Conservation (phyloP, 2,113 vertebrate genomes). For the Leptobrachium leishanense region DNA sequence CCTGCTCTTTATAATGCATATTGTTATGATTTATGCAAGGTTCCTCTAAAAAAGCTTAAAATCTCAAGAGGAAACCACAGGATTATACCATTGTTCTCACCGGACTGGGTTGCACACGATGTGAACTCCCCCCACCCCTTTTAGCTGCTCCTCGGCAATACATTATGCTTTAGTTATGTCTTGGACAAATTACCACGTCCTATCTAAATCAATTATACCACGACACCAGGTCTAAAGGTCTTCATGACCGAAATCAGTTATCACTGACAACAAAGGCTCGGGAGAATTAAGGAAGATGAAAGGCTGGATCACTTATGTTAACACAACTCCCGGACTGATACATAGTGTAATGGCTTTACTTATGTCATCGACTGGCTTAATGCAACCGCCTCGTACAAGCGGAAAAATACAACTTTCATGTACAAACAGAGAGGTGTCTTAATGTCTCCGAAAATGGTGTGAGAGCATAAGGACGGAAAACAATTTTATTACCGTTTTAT, state of each 20-base stretch:
- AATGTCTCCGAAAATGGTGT: background rate
- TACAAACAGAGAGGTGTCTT: background rate
- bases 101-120: too few relatives aligned
- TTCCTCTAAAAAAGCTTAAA: too few relatives aligned
- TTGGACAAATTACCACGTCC: constrained; percentile 3
- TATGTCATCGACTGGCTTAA: constrained; percentile 16
- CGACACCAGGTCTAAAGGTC: constrained; percentile 17
- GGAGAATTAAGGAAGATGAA: constrained; percentile 21
- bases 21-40: too few relatives aligned
- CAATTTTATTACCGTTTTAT: too few relatives aligned
- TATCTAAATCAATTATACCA: constrained; percentile 12
- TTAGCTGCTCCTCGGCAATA: constrained; percentile 1
- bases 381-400: background rate
- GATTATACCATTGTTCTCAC: too few relatives aligned
- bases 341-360: constrained; percentile 18
- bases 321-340: constrained; percentile 9
- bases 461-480: too few relatives aligned
- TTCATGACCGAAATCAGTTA: constrained; percentile 29
- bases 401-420: background rate
- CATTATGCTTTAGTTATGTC: constrained; percentile 23
- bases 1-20: too few relatives aligned
- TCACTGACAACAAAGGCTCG: constrained; percentile 30
- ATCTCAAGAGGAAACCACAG: too few relatives aligned
- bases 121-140: too few relatives aligned
- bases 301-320: constrained; percentile 23